Percentiles rank a stretch among this genome's conserved stretches.
Conservation (phyloP, 23 tunicate species). For the Oikopleura albicans region DNA sequence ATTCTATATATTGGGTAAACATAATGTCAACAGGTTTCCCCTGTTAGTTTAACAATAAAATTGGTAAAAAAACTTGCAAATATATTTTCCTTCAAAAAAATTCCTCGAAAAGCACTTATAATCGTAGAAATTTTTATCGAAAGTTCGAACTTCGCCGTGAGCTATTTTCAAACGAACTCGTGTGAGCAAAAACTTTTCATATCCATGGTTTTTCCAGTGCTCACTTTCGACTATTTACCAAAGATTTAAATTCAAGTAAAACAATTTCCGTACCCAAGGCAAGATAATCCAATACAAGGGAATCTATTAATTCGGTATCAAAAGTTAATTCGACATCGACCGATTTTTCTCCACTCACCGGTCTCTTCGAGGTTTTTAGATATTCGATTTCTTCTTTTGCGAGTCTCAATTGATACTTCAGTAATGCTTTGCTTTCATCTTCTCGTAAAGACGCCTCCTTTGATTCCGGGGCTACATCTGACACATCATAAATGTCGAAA, state of each 20-base stretch:
- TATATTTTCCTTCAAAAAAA: too few relatives aligned
- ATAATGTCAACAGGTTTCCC: neutral
- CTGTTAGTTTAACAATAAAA: too few relatives aligned
- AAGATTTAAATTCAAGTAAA: too few relatives aligned
- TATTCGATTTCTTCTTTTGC: slow-evolving; percentile 11
- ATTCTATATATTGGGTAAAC: neutral
- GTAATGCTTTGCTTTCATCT: neutral
- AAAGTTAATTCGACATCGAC: neutral
- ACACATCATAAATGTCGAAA: neutral
- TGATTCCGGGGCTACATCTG: neutral
- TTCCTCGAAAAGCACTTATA: too few relatives aligned
- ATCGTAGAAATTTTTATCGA: too few relatives aligned
- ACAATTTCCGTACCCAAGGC: too few relatives aligned
- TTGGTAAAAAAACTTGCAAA: too few relatives aligned
- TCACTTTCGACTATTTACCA: too few relatives aligned
- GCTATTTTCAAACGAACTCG: neutral
- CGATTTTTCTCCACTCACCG: neutral
- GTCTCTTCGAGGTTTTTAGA: neutral
- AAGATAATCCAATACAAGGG: neutral
- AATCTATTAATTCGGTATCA: neutral
- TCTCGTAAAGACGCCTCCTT: neutral
- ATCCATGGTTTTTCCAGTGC: too few relatives aligned
- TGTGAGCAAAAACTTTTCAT: neutral
- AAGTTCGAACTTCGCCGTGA: neutral
- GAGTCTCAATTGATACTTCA: neutral